A percentile compares a stretch with the other conserved stretches of the same genome.
These are phyloP conservation scores for Micrasema longulum DNA, from an alignment of 1,140 invertebrate species.

Conservation along the genomic window DNA sequence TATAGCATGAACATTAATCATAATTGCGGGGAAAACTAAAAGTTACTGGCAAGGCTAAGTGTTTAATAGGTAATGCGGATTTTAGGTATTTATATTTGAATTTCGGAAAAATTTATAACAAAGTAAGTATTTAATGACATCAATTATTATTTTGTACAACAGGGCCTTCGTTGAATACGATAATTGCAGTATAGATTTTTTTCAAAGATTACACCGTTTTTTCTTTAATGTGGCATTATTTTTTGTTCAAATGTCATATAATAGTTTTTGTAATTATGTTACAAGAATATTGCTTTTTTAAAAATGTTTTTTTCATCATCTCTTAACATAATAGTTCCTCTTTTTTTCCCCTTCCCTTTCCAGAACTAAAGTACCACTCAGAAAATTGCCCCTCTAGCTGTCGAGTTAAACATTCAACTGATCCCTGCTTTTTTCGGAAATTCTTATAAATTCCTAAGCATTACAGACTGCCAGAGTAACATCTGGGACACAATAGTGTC, in stretches of 20 bases:
- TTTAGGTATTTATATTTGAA: too few species aligned
- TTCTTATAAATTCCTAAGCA: slow-evolving; percentile 8
- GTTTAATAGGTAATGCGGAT: too few species aligned
- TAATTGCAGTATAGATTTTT: too few species aligned
- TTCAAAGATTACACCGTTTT: background rate
- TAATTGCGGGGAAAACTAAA: too few species aligned
- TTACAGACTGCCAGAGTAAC: background rate
- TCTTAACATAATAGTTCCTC: background rate
- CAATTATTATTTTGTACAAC: background rate
- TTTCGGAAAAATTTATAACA: too few species aligned
- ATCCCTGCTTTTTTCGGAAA: background rate
- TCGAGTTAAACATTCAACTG: slow-evolving; percentile 4
- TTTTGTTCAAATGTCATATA: background rate
- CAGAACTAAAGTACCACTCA: slow-evolving; percentile 2
- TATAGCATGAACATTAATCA: too few species aligned
- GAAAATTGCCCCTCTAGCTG: background rate
- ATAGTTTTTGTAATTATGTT: background rate
- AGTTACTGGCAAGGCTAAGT: too few species aligned
- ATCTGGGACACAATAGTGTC: slow-evolving; percentile 15
- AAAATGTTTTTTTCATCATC: background rate
- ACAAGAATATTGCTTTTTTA: background rate
- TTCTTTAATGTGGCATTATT: background rate
- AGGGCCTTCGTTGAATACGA: too few species aligned
- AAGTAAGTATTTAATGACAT: background rate
- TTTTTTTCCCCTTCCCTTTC: background rate